These are phyloP conservation scores for Drosophila orena DNA, from an alignment of 1,140 invertebrate genomes.

Conservation along the genomic window DNA sequence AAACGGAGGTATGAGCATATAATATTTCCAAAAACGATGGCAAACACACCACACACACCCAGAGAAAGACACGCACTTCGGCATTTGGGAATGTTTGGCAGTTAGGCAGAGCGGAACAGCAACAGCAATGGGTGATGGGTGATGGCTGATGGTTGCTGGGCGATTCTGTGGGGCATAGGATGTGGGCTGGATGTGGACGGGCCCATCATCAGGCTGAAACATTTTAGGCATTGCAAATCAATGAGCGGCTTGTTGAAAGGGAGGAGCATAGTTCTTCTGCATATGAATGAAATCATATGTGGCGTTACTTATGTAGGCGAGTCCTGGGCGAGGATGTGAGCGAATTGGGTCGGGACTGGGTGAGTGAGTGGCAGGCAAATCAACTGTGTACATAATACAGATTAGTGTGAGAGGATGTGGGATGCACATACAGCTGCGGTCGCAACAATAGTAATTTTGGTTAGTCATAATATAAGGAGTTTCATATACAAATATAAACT, in stretches of 20 bases:
- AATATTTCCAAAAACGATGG: slow-evolving; percentile 84
- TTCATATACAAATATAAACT: no score
- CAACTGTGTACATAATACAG: slow-evolving; percentile 79
- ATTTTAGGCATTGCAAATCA: slow-evolving; percentile 78
- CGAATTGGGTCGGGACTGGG: slow-evolving; percentile 10
- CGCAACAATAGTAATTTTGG: not conserved
- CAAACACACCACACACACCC: slow-evolving; percentile 67
- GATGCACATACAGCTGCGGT: slow-evolving; percentile 27
- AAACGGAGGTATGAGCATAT: slow-evolving; percentile 85
- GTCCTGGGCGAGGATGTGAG: slow-evolving; percentile 17
- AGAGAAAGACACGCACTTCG: slow-evolving; percentile 32
- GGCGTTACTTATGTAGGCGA: slow-evolving; percentile 43
- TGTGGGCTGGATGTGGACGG: not conserved
- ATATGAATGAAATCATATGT: slow-evolving; percentile 79
- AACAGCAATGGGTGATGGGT: slow-evolving; percentile 43
- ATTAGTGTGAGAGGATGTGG: slow-evolving; percentile 62
- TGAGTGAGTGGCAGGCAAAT: slow-evolving; percentile 66
- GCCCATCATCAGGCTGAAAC: slow-evolving; percentile 67
- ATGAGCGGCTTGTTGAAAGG: slow-evolving; percentile 48
- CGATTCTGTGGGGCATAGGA: not conserved
- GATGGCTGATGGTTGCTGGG: not conserved
- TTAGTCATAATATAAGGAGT: no score
- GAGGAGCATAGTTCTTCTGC: slow-evolving; percentile 60
- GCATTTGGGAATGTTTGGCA: slow-evolving; percentile 66
- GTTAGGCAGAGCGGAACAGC: slow-evolving; percentile 76